Evolutionary conservation across 2,888 invertebrate genomes (phyloP).

Genomic region (Malachius bipustulatus): DNA sequence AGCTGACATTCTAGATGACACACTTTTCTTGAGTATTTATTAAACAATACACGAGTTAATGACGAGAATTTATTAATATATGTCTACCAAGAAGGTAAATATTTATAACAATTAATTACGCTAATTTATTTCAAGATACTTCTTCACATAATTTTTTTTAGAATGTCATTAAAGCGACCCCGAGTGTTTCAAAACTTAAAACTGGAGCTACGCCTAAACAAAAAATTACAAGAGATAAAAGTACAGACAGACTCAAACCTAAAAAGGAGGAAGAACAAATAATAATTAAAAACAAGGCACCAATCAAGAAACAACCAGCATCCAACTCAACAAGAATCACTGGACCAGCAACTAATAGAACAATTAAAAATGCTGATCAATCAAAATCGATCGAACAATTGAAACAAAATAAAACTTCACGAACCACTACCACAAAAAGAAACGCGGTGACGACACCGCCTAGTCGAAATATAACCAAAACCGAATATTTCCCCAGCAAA

Average conservation of each 20-base stretch:
- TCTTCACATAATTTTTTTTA: no score
- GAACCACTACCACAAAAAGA: background rate
- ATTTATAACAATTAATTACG: no score
- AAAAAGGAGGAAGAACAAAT: conserved; percentile 14
- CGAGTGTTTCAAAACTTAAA: conserved; percentile 13
- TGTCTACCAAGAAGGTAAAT: no score
- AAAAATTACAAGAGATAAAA: conserved; percentile 15
- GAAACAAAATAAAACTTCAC: background rate
- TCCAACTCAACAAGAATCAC: background rate
- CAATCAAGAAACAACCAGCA: no score
- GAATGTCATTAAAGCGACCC: conserved; percentile 18
- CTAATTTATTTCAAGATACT: no score
- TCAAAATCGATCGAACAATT: background rate
- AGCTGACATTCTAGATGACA: no score
- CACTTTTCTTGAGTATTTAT: no score
- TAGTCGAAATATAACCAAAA: conserved; percentile 28
- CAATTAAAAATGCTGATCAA: conserved; percentile 7
- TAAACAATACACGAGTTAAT: no score
- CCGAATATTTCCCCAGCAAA: conserved; percentile 34
- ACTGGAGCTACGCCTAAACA: conserved; percentile 9
- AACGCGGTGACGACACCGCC: conserved; percentile 16
- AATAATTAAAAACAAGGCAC: conserved; percentile 4
- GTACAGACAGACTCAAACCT: conserved; percentile 14
- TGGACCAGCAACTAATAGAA: background rate
- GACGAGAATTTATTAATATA: no score